Conservation (phyloP, 2,888 invertebrate genomes). For the Cantharis rustica region DNA sequence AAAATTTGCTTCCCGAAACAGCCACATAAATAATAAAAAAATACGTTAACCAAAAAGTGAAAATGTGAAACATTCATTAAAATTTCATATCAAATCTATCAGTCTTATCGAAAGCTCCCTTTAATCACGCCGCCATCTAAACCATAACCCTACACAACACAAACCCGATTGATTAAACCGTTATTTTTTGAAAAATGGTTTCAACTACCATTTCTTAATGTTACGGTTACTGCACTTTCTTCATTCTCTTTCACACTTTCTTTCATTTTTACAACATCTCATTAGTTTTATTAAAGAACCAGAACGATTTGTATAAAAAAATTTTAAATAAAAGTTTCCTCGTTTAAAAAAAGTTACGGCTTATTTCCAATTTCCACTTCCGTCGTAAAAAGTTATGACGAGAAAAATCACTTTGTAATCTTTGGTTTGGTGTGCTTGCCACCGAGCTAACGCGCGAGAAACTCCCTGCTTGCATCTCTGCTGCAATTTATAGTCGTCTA, state of each 20-base stretch:
- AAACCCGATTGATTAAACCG: background rate
- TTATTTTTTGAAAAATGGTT: background rate
- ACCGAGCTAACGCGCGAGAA: background rate
- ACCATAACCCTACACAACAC: background rate
- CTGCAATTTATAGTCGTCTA: no score
- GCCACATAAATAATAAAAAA: background rate
- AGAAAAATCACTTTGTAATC: background rate
- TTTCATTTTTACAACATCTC: background rate
- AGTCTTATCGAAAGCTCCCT: background rate
- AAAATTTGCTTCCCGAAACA: background rate
- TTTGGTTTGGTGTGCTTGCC: background rate
- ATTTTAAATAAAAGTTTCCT: background rate
- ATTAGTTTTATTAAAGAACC: background rate
- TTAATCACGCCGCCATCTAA: background rate
- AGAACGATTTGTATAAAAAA: background rate
- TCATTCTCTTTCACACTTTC: background rate
- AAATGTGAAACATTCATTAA: background rate
- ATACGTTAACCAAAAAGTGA: background rate
- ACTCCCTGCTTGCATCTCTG: background rate
- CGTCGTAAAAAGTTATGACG: background rate
- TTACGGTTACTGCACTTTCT: background rate
- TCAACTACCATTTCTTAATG: background rate
- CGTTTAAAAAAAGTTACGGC: background rate
- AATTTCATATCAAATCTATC: background rate
- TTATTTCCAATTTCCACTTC: background rate